phyloP scores from a whole-genome alignment of 2,888 invertebrate species.

The Caenorhabditis virilis region DNA sequence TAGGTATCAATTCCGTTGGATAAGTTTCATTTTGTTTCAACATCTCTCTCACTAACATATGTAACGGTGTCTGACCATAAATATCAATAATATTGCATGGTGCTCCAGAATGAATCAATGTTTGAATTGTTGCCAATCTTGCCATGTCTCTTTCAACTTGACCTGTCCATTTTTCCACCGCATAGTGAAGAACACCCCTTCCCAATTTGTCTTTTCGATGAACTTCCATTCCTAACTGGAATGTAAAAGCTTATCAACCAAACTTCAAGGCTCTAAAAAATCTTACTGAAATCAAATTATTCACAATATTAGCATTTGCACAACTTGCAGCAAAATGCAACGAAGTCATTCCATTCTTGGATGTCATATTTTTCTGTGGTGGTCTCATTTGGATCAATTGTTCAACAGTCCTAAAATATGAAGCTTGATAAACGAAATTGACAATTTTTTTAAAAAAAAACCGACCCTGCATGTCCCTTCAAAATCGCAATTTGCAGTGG shows the following conservation, averaged over 20 bases:
- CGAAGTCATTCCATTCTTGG: conserved; percentile 26
- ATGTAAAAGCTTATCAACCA: no score
- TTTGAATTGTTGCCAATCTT: conserved; percentile 41
- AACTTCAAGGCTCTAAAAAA: no score
- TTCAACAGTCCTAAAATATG: conserved; percentile 32
- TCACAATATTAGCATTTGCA: conserved; percentile 37
- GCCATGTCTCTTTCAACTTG: conserved; percentile 38
- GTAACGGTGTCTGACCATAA: conserved; percentile 35
- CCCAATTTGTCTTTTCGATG: conserved; percentile 28
- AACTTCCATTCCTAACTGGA: conserved; percentile 33
- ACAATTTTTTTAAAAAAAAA: no score
- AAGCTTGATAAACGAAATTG: no score
- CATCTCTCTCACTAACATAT: conserved; percentile 18
- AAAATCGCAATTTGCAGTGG: conserved; percentile 30
- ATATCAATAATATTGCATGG: conserved; percentile 27
- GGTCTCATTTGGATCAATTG: conserved; percentile 33
- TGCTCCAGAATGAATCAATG: conserved; percentile 35
- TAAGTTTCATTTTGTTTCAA: conserved; percentile 15
- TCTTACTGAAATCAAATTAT: conserved; percentile 29
- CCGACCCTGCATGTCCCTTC: conserved; percentile 24
- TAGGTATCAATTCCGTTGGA: conserved; percentile 11
- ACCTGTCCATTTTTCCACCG: conserved; percentile 45
- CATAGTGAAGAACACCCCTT: conserved; percentile 41
- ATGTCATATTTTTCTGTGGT: conserved; percentile 12
- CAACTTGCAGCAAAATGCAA: conserved; percentile 39